These are phyloP conservation scores for Napeogenes sylphis DNA, from an alignment of 2,888 invertebrate genomes.

Conservation along the genomic window DNA sequence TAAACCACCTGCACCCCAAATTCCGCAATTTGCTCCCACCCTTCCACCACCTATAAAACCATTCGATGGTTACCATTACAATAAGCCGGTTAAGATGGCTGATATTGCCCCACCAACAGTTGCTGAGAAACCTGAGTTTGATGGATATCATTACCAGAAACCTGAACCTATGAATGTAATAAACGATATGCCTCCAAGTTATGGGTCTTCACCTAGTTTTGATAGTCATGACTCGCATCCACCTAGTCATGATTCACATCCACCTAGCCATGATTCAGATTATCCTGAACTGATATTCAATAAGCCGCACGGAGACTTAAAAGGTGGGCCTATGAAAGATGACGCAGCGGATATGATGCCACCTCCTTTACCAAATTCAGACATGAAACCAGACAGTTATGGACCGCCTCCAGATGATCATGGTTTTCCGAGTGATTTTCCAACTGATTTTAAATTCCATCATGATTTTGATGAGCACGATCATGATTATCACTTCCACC, in stretches of 20 bases:
- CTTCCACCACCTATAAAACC: conserved; percentile 52
- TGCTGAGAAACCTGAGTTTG: conserved; percentile 40
- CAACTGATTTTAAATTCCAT: conserved; percentile 62
- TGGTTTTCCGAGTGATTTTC: conserved; percentile 69
- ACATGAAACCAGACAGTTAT: conserved; percentile 45
- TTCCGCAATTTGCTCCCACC: conserved; percentile 47
- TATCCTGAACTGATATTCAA: conserved; percentile 59
- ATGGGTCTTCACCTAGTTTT: conserved; percentile 37
- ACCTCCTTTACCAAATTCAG: conserved; percentile 45
- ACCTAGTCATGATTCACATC: conserved; percentile 42
- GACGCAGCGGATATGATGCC: conserved; percentile 57
- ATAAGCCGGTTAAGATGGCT: conserved; percentile 53
- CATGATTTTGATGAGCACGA: conserved; percentile 57
- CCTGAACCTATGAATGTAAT: conserved; percentile 44
- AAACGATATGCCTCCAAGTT: conserved; percentile 23
- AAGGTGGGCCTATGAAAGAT: conserved; percentile 41
- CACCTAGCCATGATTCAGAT: conserved; percentile 46
- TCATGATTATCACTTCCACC: conserved; percentile 53
- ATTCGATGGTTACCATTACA: conserved; percentile 57
- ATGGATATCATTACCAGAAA: conserved; percentile 54
- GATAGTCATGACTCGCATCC: conserved; percentile 44
- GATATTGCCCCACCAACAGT: conserved; percentile 41
- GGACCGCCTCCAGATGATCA: conserved; percentile 53
- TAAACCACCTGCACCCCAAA: conserved; percentile 49
- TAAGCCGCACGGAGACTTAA: conserved; percentile 46